Conservation (phyloP, 2,888 invertebrate genomes). For the Epicampocera succincta region DNA sequence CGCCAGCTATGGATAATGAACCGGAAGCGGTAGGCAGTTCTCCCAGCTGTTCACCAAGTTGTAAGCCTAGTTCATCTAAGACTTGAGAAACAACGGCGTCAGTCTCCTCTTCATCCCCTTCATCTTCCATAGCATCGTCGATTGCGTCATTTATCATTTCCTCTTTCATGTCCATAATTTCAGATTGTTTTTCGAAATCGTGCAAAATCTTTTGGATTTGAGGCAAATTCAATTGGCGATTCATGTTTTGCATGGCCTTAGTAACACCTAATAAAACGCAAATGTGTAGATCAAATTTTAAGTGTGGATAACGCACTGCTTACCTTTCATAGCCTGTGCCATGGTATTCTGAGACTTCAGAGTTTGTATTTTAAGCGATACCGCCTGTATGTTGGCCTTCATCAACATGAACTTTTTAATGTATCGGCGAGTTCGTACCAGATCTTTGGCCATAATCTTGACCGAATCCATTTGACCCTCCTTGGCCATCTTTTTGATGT, state of each 20-base stretch:
- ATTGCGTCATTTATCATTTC: slow-evolving; percentile 99
- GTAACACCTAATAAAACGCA: slow-evolving; percentile 96
- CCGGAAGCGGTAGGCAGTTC: slow-evolving; percentile 89
- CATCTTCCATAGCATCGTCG: slow-evolving; percentile 99
- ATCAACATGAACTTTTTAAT: slow-evolving; percentile 99
- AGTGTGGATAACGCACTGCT: neutral
- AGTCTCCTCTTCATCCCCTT: slow-evolving; percentile 98
- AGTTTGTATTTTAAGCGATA: slow-evolving; percentile 98
- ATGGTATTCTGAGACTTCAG: slow-evolving; percentile 98
- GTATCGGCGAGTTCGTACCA: slow-evolving; percentile 96
- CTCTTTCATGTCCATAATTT: slow-evolving; percentile 99
- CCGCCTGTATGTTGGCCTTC: slow-evolving; percentile 99
- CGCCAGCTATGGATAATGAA: slow-evolving; percentile 83
- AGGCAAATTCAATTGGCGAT: slow-evolving; percentile 96
- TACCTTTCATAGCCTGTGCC: slow-evolving; percentile 98
- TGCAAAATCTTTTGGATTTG: slow-evolving; percentile 98
- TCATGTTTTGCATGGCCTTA: slow-evolving; percentile 99
- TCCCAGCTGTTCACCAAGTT: slow-evolving; percentile 95
- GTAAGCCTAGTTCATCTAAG: slow-evolving; percentile 97
- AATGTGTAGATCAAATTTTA: too few species aligned
- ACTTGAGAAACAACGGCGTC: slow-evolving; percentile 98
- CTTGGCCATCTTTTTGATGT: slow-evolving; percentile 99
- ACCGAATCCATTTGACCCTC: slow-evolving; percentile 99
- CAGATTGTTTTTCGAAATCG: slow-evolving; percentile 99
- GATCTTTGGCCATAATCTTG: slow-evolving; percentile 99